A percentile compares a stretch with the other conserved stretches of the same genome.
These are phyloP conservation scores for Monomorium pharaonis DNA, from an alignment of 1,140 invertebrate species.

Conservation along the genomic window DNA sequence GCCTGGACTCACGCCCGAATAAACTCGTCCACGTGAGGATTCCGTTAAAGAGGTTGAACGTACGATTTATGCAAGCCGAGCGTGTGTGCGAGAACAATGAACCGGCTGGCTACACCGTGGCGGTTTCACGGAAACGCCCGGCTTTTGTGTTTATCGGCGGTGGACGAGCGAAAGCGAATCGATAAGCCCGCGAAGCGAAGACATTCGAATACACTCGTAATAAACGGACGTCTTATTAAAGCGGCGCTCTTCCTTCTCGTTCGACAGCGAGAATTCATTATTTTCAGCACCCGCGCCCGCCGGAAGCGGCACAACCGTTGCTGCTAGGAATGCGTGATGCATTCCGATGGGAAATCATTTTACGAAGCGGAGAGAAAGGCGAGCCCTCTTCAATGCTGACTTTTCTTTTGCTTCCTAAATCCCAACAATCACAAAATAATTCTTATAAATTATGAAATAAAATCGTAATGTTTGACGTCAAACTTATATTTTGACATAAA, in stretches of 20 bases:
- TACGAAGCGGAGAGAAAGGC: no score
- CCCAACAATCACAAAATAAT: neutral
- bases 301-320: neutral
- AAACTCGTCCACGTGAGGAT: conserved; percentile 51
- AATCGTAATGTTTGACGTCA: no score
- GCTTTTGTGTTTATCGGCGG: conserved; percentile 15
- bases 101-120: conserved; percentile 22
- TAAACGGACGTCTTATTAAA: conserved; percentile 29
- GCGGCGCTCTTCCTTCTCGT: neutral
- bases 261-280: neutral
- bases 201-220: conserved; percentile 6
- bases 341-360: neutral
- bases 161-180: neutral
- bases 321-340: neutral
- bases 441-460: neutral
- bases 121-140: conserved; percentile 3
- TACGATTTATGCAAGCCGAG: conserved; percentile 41
- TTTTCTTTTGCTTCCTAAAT: neutral
- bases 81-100: conserved; percentile 25
- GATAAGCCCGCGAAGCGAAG: conserved; percentile 1
- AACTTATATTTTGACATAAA: no score
- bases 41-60: conserved; percentile 42
- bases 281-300: neutral
- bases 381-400: neutral
- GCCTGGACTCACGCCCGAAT: conserved; percentile 46